phyloP scores from a whole-genome alignment of 2,113 vertebrate genomes.

The Eurypyga helias region DNA sequence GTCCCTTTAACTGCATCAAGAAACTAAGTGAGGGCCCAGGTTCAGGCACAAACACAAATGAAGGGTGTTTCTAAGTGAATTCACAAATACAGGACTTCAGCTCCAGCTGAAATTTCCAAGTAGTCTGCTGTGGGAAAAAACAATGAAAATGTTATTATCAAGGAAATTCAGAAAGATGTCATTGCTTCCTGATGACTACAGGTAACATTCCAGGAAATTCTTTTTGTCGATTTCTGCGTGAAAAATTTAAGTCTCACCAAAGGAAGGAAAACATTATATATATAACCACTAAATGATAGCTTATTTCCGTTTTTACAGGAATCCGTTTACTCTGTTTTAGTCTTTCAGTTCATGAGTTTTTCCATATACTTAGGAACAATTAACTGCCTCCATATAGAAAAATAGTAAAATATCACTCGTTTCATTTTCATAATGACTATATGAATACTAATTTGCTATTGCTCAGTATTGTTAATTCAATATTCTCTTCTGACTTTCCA shows the following conservation, averaged over 20 bases:
- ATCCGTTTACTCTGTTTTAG: not conserved
- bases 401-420: not conserved
- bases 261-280: not conserved
- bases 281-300: not conserved
- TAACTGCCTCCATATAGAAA: not conserved
- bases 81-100: not conserved
- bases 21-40: not conserved
- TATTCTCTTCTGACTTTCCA: not conserved
- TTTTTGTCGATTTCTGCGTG: not conserved
- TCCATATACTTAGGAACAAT: not conserved
- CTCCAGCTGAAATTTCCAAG: not conserved
- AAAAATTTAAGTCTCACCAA: not conserved
- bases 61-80: not conserved
- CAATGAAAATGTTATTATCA: not conserved
- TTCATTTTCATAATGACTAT: not conserved
- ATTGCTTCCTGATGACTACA: not conserved
- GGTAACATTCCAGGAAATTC: not conserved
- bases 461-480: not conserved
- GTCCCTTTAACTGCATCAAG: not conserved
- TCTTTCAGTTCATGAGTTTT: not conserved
- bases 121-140: not conserved
- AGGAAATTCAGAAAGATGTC: not conserved
- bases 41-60: not conserved
- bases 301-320: not conserved
- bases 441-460: not conserved